A percentile compares a stretch with the other conserved stretches of the same genome.
These are phyloP conservation scores for Junco hyemalis DNA, from an alignment of 2,113 vertebrate genomes.

Conservation along the genomic window DNA sequence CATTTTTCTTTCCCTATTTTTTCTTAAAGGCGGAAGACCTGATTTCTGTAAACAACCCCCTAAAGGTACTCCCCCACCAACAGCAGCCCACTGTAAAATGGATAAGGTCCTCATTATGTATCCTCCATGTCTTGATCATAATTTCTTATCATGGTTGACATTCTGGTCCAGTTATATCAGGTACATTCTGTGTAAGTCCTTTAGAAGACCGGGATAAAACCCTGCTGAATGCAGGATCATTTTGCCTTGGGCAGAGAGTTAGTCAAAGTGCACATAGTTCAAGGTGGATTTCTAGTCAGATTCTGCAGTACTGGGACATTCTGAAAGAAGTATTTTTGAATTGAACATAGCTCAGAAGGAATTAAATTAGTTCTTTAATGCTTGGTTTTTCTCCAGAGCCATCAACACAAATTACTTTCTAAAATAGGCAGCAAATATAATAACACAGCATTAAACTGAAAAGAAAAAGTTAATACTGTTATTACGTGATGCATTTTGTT, in stretches of 20 bases:
- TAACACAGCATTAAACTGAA: conserved; percentile 67
- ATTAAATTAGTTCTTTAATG: conserved; percentile 80
- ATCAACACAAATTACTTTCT: conserved; percentile 79
- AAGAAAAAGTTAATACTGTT: conserved; percentile 64
- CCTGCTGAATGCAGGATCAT: conserved; percentile 60
- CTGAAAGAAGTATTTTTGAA: conserved; percentile 62
- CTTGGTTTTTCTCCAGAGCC: conserved; percentile 74
- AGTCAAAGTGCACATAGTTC: conserved; percentile 55
- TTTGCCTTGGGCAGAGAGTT: conserved; percentile 58
- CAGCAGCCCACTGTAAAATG: conserved; percentile 42
- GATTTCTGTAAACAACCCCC: conserved; percentile 63
- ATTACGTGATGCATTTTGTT: conserved; percentile 59
- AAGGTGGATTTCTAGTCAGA: conserved; percentile 64
- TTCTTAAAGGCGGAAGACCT: not conserved
- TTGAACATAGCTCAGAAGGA: conserved; percentile 65
- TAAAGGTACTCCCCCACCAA: conserved; percentile 47
- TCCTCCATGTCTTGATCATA: conserved; percentile 53
- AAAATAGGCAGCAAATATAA: conserved; percentile 76
- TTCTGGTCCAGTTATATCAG: conserved; percentile 62
- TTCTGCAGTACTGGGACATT: conserved; percentile 33
- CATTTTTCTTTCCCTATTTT: not conserved
- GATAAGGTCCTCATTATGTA: conserved; percentile 63
- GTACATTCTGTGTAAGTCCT: conserved; percentile 47
- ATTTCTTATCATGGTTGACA: conserved; percentile 71
- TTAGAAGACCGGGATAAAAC: conserved; percentile 64